Evolutionary conservation across 1,140 invertebrate genomes (phyloP), one percentile per base, ranked within the genome.

Genomic region (Lordiphosa clarofinis): DNA sequence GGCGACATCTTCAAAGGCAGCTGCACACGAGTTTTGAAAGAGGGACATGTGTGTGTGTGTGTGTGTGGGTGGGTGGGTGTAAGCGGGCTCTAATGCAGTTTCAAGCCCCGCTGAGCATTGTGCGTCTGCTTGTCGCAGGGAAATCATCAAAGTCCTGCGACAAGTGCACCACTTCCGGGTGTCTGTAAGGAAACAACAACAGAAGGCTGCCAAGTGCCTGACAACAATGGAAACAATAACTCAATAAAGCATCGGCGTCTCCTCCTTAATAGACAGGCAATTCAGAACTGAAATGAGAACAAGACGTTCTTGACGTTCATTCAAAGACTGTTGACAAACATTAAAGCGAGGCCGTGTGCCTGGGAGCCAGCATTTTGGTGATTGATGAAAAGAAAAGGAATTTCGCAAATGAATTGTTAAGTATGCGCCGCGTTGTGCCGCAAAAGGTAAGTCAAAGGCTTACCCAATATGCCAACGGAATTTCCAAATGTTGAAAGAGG

Each of bases 371-470:
- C 86, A 79, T 86, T 84, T 79, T 86, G 79, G 73, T 84, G 79
- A 84, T 84, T 84, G 79, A 86, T 84, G 79, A 73, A 75, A 79
- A 64, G 67, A 81, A 59, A 78, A 59, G 71, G 66, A 71, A 66
- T 75, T 79, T 72, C 24, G 60, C 61, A 73, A 76, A 76, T 61
- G 69, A 76, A 76, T 72, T 57, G 64, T 60, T 65, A 73, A 65
- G 64, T 58, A 79, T 59, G 55, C 64, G 40, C 39, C 21, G 21
- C 4, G 21, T 24, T 24, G 21, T 24, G 21, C 54, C 33, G 33
- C 42, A 7, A 49, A 59, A 78, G 63, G 63, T 79, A 56, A 44
- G 49, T 76, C 67, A 73, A 84, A 75, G 67, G 76, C 76, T 82
- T 71, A 72, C 58, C 56, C 73, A 67, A 46, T 57, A 72, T 67